Conservation (phyloP, 2,888 invertebrate genomes). For the Prosapia bicincta region DNA sequence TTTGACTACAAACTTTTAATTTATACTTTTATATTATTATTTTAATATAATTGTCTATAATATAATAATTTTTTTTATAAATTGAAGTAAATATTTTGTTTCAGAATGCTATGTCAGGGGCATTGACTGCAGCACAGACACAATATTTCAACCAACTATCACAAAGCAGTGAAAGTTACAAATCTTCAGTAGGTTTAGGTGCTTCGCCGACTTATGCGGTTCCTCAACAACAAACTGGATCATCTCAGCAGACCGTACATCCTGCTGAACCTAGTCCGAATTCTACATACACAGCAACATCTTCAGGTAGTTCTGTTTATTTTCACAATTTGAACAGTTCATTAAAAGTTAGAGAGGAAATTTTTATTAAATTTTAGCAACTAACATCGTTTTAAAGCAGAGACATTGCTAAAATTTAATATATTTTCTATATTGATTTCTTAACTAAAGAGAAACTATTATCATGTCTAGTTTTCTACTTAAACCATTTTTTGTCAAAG, state of each 20-base stretch:
- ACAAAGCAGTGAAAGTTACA: conserved; percentile 51
- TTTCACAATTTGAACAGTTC: neutral
- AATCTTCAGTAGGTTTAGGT: conserved; percentile 48
- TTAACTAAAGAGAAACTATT: too few relatives aligned
- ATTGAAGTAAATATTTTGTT: too few relatives aligned
- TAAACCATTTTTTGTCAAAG: too few relatives aligned
- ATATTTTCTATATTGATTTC: too few relatives aligned
- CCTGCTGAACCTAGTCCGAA: conserved; percentile 25
- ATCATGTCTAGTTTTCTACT: too few relatives aligned
- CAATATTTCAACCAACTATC: conserved; percentile 58
- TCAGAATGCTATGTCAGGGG: conserved; percentile 39
- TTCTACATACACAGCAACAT: neutral
- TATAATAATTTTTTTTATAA: too few relatives aligned
- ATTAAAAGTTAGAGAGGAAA: neutral
- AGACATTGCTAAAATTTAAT: too few relatives aligned
- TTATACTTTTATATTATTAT: too few relatives aligned
- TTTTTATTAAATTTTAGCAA: too few relatives aligned
- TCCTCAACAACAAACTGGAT: neutral
- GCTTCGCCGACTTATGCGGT: neutral
- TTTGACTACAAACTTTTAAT: too few relatives aligned
- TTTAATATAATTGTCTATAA: too few relatives aligned
- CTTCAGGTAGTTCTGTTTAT: conserved; percentile 24
- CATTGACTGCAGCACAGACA: conserved; percentile 55
- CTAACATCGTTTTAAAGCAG: too few relatives aligned
- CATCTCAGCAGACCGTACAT: conserved; percentile 10